Evolutionary conservation across 2,113 vertebrate genomes (phyloP), one percentile per base, ranked within the genome.

Genomic region (Corythornis vintsioides): DNA sequence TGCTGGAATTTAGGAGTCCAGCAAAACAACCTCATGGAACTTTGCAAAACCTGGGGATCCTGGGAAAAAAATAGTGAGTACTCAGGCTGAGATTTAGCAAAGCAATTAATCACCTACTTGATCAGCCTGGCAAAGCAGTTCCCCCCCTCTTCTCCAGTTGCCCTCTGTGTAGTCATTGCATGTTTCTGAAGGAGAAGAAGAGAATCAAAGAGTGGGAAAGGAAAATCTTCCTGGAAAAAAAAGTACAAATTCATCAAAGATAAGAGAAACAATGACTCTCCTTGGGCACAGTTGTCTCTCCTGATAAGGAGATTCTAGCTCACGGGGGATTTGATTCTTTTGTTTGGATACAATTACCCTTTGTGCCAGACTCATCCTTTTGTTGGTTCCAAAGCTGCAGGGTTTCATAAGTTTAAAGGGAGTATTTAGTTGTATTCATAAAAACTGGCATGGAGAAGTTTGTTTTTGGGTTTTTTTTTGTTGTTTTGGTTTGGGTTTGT

Each of bases 1-100:
- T 89, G 67, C 84, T 81, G 69, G 74, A 83, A 77, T 90, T 88
- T 95, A 77, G 63, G 28, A 91, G 48, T 71, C 65, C 76, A 60
- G 60, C 24, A 77, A 90, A 83, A 56, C 29, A 73, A 47, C 22
- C 55, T 35, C 16, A 10, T 38, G 47, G 59, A 96, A 70, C 42
- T 87, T 83, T 10, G 57, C 26, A 53, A 66, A 88, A 95, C 69
- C 29, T 43, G 43, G 7, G 10, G 40, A 91, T 3, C 22, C 56
- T 88, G 60, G 20, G 60, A 24, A 13, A 7, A 56, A 82, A 83
- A 67, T 63, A 40, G 48, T 8, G 50, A 59, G 13, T 38, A 43
- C 42, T 74, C 21, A 43, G 76, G n/a, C 16, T 19, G 35, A 69
- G 40, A 64, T 92, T 78, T 55, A 78, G 70, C 42, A 83, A 83